Conservation (phyloP, 2,113 vertebrate genomes). For the Elaphurus davidianus region DNA sequence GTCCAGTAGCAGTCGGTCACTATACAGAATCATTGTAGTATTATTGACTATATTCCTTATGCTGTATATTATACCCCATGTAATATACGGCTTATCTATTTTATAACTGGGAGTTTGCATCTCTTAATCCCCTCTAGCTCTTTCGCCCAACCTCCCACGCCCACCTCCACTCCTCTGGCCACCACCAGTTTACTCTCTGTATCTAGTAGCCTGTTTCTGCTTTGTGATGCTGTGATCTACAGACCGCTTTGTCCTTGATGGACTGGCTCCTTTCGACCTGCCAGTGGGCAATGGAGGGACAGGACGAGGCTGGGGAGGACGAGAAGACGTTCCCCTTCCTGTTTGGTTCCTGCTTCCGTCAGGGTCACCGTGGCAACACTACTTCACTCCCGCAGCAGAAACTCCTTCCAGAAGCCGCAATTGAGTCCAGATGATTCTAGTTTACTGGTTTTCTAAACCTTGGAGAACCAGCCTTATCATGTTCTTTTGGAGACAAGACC, state of each 20-base stretch:
- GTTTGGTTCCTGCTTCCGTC: neutral
- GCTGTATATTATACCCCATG: neutral
- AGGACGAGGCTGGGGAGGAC: rapidly evolving
- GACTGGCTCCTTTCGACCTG: neutral
- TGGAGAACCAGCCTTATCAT: neutral
- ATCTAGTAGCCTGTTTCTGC: neutral
- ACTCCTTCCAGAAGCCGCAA: neutral
- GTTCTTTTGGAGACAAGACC: neutral
- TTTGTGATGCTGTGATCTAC: neutral
- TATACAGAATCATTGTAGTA: neutral
- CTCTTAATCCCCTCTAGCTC: neutral
- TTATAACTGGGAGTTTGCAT: neutral
- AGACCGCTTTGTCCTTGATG: neutral
- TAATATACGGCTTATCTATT: neutral
- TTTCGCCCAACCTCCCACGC: neutral
- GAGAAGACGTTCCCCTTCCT: too few species aligned
- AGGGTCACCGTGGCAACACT: neutral
- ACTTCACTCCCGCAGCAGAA: neutral
- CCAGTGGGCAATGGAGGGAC: neutral
- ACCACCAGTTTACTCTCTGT: neutral
- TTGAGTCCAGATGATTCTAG: neutral
- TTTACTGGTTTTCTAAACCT: neutral
- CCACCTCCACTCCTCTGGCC: neutral
- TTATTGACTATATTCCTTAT: neutral
- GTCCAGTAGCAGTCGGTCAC: neutral